Conservation (phyloP, 2,113 vertebrate species). For the Axis porcinus region DNA sequence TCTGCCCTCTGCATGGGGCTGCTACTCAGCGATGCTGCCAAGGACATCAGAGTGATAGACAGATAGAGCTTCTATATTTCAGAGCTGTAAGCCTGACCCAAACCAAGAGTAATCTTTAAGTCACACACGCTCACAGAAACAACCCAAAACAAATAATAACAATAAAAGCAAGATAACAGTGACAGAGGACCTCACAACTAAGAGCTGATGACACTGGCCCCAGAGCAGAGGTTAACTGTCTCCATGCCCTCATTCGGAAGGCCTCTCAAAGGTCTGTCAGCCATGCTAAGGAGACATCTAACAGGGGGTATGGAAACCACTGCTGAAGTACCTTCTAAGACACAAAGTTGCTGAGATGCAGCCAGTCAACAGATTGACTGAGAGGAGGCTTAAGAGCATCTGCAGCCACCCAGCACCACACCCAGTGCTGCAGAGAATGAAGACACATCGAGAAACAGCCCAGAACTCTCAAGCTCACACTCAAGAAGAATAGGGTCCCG, state of each 20-base stretch:
- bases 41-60: not conserved
- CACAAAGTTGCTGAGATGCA: not conserved
- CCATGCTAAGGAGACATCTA: not conserved
- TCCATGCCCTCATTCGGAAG: accelerated
- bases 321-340: not conserved
- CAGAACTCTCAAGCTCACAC: not conserved
- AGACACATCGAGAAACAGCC: not conserved
- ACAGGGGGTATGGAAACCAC: not conserved
- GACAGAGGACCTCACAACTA: not conserved
- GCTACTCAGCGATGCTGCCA: not conserved
- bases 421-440: not conserved
- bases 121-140: not conserved
- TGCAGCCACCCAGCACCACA: not conserved
- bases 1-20: not conserved
- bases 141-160: not conserved
- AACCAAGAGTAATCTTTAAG: not conserved
- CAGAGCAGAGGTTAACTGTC: not conserved
- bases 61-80: not conserved
- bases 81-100: not conserved
- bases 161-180: not conserved
- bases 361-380: not conserved
- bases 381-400: not conserved
- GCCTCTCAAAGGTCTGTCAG: not conserved
- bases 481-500: not conserved
- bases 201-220: not conserved